Conservation (phyloP, 2,113 vertebrate genomes). For the Athene noctua region DNA sequence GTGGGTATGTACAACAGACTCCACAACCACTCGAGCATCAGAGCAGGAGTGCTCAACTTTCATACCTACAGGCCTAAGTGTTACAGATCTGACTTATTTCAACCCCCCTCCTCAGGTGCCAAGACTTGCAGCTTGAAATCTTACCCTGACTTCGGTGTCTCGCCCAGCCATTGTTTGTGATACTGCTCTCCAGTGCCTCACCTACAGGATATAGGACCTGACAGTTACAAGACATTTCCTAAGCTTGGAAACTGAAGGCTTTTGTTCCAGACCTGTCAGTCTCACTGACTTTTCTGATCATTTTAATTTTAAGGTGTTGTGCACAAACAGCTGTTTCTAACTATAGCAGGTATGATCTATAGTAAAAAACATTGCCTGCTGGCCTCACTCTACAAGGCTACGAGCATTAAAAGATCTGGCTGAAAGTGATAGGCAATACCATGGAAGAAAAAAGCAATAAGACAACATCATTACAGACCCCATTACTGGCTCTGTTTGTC, state of each 20-base stretch:
- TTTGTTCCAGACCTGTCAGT: background rate
- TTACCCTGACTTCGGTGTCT: background rate
- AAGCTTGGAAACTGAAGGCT: background rate
- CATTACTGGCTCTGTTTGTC: background rate
- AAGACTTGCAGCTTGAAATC: background rate
- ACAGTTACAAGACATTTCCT: background rate
- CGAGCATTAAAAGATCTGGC: background rate
- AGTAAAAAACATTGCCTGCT: background rate
- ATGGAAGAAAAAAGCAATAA: background rate
- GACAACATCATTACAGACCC: background rate
- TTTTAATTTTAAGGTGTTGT: background rate
- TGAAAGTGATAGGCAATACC: background rate
- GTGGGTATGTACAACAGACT: background rate
- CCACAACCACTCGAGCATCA: fast-evolving
- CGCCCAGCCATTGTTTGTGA: background rate
- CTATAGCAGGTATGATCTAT: background rate
- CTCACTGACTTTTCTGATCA: background rate
- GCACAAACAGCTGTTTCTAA: background rate
- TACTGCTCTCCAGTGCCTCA: background rate
- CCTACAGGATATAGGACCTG: background rate
- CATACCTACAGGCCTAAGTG: fast-evolving
- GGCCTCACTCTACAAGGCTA: background rate
- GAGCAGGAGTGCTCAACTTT: background rate
- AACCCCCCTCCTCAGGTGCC: background rate
- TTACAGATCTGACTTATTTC: background rate